Evolutionary conservation across 2,113 vertebrate species (phyloP).

Genomic region (Delphinapterus leucas): DNA sequence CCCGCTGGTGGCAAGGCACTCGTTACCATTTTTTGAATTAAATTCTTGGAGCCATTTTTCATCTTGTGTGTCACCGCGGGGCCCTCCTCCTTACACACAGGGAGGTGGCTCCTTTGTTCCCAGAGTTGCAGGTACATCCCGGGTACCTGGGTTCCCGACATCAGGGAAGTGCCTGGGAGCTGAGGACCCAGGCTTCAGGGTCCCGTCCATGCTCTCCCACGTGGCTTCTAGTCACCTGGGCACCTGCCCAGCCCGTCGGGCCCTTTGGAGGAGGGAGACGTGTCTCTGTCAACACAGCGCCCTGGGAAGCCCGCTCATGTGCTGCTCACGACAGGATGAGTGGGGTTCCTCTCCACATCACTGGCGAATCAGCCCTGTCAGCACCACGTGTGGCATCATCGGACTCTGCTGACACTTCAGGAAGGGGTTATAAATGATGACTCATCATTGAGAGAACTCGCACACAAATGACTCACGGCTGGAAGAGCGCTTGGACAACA

Average conservation of each 20-base stretch:
- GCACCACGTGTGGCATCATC: background rate
- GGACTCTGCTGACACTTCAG: background rate
- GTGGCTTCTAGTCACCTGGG: background rate
- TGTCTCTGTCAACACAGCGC: too few species aligned
- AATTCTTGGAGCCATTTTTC: background rate
- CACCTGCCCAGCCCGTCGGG: rapidly evolving
- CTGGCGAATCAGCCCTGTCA: background rate
- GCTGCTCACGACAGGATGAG: background rate
- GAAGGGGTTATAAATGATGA: background rate
- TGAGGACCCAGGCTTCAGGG: background rate
- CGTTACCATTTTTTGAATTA: background rate
- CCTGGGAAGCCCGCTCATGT: background rate
- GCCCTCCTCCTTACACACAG: background rate
- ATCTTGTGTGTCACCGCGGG: background rate
- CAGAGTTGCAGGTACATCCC: background rate
- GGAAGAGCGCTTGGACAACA: background rate
- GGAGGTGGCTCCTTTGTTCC: background rate
- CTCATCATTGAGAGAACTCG: background rate
- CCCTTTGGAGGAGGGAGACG: rapidly evolving
- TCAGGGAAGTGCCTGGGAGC: background rate
- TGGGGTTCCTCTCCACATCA: background rate
- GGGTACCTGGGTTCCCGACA: rapidly evolving
- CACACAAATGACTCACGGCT: background rate
- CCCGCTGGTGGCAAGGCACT: background rate
- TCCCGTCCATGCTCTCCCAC: rapidly evolving